Conservation (phyloP, 2,888 invertebrate genomes). For the Ecliptopera silaceata region DNA sequence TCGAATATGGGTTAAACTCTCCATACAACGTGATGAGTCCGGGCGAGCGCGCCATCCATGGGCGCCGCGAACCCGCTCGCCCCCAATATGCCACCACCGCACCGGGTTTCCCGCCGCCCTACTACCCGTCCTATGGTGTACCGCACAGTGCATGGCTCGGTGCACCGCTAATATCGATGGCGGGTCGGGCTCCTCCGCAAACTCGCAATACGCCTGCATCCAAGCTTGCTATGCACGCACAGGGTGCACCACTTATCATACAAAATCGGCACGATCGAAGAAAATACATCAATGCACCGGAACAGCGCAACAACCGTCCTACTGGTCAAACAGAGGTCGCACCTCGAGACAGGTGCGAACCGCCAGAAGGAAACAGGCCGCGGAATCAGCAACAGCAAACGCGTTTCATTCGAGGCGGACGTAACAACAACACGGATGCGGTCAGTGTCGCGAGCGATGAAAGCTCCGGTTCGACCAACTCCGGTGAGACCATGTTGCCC, state of each 20-base stretch:
- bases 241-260: slow-evolving; percentile 92
- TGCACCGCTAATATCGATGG: slow-evolving; percentile 91
- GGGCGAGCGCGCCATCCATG: slow-evolving; percentile 81
- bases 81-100: slow-evolving; percentile 77
- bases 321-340: slow-evolving; percentile 60
- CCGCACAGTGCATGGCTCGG: slow-evolving; percentile 88
- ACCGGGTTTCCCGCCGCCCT: slow-evolving; percentile 79
- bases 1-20: slow-evolving; percentile 90
- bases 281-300: slow-evolving; percentile 70
- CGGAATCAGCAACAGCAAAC: slow-evolving; percentile 73
- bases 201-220: slow-evolving; percentile 84
- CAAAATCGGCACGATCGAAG: slow-evolving; percentile 84
- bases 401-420: slow-evolving; percentile 68
- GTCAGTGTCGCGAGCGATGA: slow-evolving; percentile 90
- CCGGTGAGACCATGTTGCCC: slow-evolving; percentile 89
- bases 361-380: slow-evolving; percentile 66
- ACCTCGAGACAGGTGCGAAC: slow-evolving; percentile 65
- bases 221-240: slow-evolving; percentile 91
- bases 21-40: slow-evolving; percentile 72
- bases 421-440: slow-evolving; percentile 85
- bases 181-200: slow-evolving; percentile 81
- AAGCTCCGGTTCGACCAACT: slow-evolving; percentile 85
- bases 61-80: slow-evolving; percentile 81
- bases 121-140: slow-evolving; percentile 78
- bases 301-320: slow-evolving; percentile 70